phyloP scores from a whole-genome alignment of 2,888 invertebrate genomes.

The Entomobrya proxima region DNA sequence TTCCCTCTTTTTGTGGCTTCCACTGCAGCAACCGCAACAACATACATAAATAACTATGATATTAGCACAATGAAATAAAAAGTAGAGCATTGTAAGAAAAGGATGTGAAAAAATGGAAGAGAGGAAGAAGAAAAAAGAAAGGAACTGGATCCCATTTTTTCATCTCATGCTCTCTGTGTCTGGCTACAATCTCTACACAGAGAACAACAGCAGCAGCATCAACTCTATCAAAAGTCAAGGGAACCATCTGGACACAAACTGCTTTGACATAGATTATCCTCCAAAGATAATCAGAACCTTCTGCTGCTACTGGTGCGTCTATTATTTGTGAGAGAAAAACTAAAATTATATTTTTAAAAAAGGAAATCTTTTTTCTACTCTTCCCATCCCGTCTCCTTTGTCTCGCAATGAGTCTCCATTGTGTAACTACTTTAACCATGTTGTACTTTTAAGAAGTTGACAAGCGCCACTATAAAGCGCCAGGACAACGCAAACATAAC shows the following conservation, averaged over 20 bases:
- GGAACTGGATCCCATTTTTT: constrained; percentile 1
- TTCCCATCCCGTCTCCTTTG: constrained; percentile 5
- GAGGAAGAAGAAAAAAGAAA: background rate
- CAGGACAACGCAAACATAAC: background rate
- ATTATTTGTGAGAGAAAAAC: background rate
- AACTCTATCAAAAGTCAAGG: constrained; percentile 64
- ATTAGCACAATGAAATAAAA: background rate
- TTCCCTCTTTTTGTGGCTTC: background rate
- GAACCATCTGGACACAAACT: constrained; percentile 64
- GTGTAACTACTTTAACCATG: constrained; percentile 63
- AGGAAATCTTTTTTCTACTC: constrained; percentile 21
- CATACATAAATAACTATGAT: background rate
- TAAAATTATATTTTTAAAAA: constrained; percentile 57
- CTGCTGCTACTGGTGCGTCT: constrained; percentile 21
- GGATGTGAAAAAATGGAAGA: background rate
- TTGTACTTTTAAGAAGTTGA: constrained; percentile 65
- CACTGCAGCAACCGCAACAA: background rate
- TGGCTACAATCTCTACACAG: too few species aligned
- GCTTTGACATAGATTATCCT: constrained; percentile 63
- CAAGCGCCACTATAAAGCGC: constrained; percentile 42
- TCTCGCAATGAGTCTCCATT: constrained; percentile 48
- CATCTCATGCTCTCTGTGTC: too few species aligned
- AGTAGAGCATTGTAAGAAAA: background rate
- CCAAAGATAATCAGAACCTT: constrained; percentile 57
- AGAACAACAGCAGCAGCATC: constrained; percentile 16